Conservation (phyloP, 2,888 invertebrate genomes). For the Tetranychus truncatus region DNA sequence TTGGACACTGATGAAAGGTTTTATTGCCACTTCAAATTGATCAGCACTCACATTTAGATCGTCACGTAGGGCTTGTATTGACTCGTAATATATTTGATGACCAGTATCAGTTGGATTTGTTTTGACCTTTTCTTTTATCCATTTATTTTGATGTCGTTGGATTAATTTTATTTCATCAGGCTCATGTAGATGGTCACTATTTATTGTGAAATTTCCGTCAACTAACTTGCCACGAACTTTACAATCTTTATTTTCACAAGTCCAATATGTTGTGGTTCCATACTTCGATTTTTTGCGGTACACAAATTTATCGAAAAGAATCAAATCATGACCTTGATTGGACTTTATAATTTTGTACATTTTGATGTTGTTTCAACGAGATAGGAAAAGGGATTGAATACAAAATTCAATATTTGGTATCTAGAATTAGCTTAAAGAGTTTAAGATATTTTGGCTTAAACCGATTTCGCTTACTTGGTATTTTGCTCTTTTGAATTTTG, state of each 20-base stretch:
- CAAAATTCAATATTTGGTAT: too few relatives aligned
- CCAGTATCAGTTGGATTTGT: neutral
- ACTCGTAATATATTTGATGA: neutral
- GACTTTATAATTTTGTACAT: neutral
- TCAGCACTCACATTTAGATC: neutral
- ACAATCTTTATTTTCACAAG: neutral
- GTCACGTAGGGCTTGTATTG: neutral
- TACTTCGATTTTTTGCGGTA: neutral
- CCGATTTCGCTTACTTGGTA: too few relatives aligned
- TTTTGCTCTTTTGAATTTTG: too few relatives aligned
- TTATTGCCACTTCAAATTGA: neutral
- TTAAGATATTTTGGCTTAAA: too few relatives aligned
- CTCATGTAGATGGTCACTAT: too few relatives aligned
- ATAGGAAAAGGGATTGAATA: neutral
- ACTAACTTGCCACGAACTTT: too few relatives aligned
- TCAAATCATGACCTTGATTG: neutral
- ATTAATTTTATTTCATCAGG: too few relatives aligned
- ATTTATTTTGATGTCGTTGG: neutral
- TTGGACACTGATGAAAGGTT: neutral
- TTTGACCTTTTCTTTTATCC: neutral
- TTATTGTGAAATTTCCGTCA: too few relatives aligned
- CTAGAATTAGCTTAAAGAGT: too few relatives aligned
- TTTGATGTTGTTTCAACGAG: neutral
- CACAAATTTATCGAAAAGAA: neutral
- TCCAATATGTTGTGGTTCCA: neutral